phyloP scores from a whole-genome alignment of 2,113 vertebrate genomes.

The Sander vitreus region DNA sequence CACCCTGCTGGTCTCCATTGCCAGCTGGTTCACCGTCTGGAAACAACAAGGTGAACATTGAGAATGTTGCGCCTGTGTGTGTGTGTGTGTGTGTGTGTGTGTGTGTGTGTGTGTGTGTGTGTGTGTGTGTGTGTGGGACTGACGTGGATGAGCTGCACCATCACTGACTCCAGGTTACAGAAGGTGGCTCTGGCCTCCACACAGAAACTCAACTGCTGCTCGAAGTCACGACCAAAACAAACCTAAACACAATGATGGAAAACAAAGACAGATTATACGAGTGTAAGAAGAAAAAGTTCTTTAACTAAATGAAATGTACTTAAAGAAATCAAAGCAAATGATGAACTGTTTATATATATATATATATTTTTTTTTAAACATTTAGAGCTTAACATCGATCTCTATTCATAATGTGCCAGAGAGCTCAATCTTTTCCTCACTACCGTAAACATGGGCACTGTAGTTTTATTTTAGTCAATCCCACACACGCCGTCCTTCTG shows the following conservation, averaged over 20 bases:
- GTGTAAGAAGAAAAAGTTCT: background rate
- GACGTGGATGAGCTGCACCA: conserved; percentile 96
- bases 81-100: too few relatives aligned
- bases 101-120: too few relatives aligned
- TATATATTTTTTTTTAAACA: background rate
- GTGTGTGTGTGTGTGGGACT: conserved; percentile 64
- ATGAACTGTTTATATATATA: too few relatives aligned
- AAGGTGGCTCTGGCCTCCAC: conserved; percentile 96
- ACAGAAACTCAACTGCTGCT: conserved; percentile 98
- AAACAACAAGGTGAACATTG: background rate
- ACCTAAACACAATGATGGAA: conserved; percentile 82
- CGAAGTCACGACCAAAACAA: conserved; percentile 97
- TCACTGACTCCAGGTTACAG: conserved; percentile 95
- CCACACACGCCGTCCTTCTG: background rate
- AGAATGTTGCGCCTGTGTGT: background rate
- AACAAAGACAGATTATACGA: background rate
- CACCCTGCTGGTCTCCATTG: conserved; percentile 95
- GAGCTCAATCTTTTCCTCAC: background rate
- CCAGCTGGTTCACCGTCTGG: conserved; percentile 94
- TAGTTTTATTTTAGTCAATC: background rate
- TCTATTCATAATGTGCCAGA: background rate
- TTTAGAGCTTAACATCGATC: background rate
- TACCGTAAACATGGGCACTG: background rate
- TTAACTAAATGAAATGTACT: background rate
- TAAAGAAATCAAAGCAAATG: too few relatives aligned